Evolutionary conservation across 2,113 vertebrate species (phyloP).

Genomic region (Passer montanus): DNA sequence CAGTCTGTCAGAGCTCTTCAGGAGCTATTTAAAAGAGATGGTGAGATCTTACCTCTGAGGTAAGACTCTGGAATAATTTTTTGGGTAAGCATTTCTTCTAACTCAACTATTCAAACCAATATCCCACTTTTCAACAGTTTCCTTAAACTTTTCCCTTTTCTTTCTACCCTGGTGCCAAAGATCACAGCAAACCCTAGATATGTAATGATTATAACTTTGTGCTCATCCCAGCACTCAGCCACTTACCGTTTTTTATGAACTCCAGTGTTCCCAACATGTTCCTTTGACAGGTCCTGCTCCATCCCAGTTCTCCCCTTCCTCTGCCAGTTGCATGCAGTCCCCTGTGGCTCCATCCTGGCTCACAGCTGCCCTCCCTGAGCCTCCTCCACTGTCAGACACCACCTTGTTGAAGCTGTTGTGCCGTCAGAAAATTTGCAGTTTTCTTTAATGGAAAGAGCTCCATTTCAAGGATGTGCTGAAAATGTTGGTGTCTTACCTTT

Average conservation of each 20-base stretch:
- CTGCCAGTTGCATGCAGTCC: neutral
- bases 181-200: neutral
- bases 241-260: neutral
- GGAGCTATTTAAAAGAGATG: neutral
- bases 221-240: rapidly evolving
- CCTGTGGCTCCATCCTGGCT: neutral
- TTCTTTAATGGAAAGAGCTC: neutral
- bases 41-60: neutral
- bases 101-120: neutral
- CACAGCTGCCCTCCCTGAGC: neutral
- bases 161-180: neutral
- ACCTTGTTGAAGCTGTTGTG: neutral
- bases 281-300: neutral
- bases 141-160: neutral
- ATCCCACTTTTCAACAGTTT: neutral
- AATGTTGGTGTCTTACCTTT: neutral
- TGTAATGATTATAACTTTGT: neutral
- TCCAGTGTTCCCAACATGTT: rapidly evolving
- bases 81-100: neutral
- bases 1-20: neutral
- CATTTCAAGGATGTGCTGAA: neutral
- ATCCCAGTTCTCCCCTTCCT: neutral
- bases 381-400: rapidly evolving
- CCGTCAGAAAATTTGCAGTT: neutral
- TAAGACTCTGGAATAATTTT: neutral